Evolutionary conservation across 2,888 invertebrate genomes (phyloP).

Genomic region (Eupeodes luniger): DNA sequence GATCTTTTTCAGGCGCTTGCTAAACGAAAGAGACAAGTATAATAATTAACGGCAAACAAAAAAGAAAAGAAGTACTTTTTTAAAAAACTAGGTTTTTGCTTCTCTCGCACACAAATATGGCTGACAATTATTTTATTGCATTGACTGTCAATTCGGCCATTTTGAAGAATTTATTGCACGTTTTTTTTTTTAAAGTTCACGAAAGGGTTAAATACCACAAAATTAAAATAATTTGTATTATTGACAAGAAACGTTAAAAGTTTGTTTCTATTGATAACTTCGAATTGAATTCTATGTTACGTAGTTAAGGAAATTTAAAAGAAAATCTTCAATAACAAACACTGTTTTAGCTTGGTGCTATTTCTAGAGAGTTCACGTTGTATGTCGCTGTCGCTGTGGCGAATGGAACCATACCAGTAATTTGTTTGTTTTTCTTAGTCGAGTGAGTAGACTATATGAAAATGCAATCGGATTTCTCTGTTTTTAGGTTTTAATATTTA

Average conservation of each 20-base stretch:
- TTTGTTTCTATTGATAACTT: not conserved
- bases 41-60: constrained; percentile 63
- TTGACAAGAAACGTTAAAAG: not conserved
- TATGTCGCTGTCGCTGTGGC: constrained; percentile 24
- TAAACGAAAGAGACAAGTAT: constrained; percentile 5
- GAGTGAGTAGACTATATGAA: not conserved
- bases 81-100: constrained; percentile 24
- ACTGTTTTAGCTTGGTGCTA: not conserved
- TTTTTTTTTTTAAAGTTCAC: constrained; percentile 21
- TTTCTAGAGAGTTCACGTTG: not conserved
- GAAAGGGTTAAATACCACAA: not conserved
- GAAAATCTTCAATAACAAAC: not conserved
- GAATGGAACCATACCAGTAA: constrained; percentile 12
- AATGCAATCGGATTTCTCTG: not conserved
- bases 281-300: not conserved
- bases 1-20: not conserved
- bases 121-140: constrained; percentile 51
- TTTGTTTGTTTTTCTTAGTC: constrained; percentile 39
- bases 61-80: not conserved
- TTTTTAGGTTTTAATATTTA: not conserved
- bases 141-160: constrained; percentile 72
- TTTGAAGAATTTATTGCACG: constrained; percentile 56
- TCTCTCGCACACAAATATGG: constrained; percentile 64
- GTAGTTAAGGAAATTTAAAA: not conserved
- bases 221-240: not conserved